A percentile compares a stretch with the other conserved stretches of the same genome.
These are phyloP conservation scores for Troides helena DNA, from an alignment of 2,888 invertebrate species.

Conservation along the genomic window DNA sequence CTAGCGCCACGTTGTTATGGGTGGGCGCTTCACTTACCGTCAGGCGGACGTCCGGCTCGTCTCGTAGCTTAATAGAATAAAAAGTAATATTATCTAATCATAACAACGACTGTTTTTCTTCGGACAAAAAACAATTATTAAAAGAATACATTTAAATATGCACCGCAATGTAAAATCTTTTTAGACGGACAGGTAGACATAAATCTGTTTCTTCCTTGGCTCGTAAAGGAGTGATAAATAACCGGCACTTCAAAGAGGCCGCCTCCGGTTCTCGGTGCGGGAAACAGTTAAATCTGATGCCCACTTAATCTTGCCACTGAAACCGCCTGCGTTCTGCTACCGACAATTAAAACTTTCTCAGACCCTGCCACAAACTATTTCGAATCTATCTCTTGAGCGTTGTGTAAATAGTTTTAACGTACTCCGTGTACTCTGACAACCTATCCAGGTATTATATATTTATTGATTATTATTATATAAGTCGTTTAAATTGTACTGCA, in stretches of 20 bases:
- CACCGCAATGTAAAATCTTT: neutral
- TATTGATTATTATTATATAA: too few species aligned
- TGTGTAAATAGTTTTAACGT: slow-evolving; percentile 29
- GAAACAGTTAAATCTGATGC: slow-evolving; percentile 22
- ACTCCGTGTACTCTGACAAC: neutral
- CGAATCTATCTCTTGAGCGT: slow-evolving; percentile 41
- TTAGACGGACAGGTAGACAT: slow-evolving; percentile 7
- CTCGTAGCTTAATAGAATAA: too few species aligned
- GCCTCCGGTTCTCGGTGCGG: slow-evolving; percentile 7
- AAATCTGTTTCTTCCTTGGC: slow-evolving; percentile 15
- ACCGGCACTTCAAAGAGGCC: slow-evolving; percentile 9
- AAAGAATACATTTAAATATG: too few species aligned
- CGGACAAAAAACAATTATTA: too few species aligned
- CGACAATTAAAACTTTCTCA: slow-evolving; percentile 36
- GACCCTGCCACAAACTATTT: slow-evolving; percentile 40
- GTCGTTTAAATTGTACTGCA: too few species aligned
- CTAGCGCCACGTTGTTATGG: too few species aligned
- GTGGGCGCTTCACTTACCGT: too few species aligned
- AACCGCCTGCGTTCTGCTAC: slow-evolving; percentile 19
- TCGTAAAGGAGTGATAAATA: slow-evolving; percentile 19
- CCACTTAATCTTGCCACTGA: slow-evolving; percentile 27
- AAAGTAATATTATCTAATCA: too few species aligned
- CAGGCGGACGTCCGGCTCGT: too few species aligned
- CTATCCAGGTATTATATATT: neutral
- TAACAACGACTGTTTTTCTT: too few species aligned